Conservation (phyloP, 2,113 vertebrate species). For the Mus musculus region GRCm39 chr11:72679501-72680000, state of each 20-base stretch:
- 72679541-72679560: neutral
- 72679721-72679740: neutral
- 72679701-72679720: neutral
- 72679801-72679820: constrained; percentile 40
- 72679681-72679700: neutral
- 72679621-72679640: neutral
- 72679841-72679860: neutral
- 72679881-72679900: constrained; percentile 55
- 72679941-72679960: constrained; percentile 90
- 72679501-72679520: neutral
- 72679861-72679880: neutral
- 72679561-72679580: neutral
- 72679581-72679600: neutral
- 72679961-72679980: constrained; percentile 87
- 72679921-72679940: constrained; percentile 93
- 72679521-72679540: neutral
- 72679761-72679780: neutral
- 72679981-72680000: constrained; percentile 90
- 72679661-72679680: neutral
- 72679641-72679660: neutral
- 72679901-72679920: constrained; percentile 91
- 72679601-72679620: neutral
- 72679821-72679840: neutral
- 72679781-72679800: neutral
- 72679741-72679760: neutral